phyloP scores from a whole-genome alignment of 2,113 vertebrate species.

The Chauna torquata region DNA sequence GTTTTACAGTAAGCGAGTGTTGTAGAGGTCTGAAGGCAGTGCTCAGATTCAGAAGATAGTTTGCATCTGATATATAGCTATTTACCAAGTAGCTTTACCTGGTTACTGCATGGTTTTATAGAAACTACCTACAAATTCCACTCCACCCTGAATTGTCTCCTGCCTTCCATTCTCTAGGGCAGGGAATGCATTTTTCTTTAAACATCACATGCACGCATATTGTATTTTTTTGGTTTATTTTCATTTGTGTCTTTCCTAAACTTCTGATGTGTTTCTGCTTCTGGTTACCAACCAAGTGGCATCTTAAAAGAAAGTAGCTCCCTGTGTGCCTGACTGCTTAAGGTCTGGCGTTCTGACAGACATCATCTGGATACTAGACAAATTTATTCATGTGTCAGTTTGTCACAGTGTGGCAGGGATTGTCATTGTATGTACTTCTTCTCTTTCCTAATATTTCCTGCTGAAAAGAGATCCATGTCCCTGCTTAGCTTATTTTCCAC shows the following conservation, averaged over 20 bases:
- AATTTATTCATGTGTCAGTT: not conserved
- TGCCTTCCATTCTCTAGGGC: not conserved
- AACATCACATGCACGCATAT: not conserved
- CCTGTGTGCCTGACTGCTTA: not conserved
- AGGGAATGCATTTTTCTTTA: not conserved
- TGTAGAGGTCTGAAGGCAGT: not conserved
- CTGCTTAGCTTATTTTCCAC: not conserved
- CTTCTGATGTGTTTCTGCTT: not conserved
- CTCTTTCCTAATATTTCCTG: not conserved
- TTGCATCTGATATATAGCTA: not conserved
- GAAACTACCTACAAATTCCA: not conserved
- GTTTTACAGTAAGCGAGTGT: not conserved
- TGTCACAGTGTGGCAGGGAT: not conserved
- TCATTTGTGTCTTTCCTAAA: not conserved
- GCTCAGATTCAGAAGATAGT: not conserved
- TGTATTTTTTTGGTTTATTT: not conserved
- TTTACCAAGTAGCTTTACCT: not conserved
- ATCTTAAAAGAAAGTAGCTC: not conserved
- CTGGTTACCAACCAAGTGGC: not conserved
- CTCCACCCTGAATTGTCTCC: not conserved
- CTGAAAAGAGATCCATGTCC: not conserved
- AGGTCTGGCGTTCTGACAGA: not conserved
- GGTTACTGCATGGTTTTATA: not conserved
- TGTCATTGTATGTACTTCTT: not conserved
- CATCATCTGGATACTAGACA: not conserved